Conservation (phyloP, 2,113 vertebrate genomes). For the Lamprologus speciosus region DNA sequence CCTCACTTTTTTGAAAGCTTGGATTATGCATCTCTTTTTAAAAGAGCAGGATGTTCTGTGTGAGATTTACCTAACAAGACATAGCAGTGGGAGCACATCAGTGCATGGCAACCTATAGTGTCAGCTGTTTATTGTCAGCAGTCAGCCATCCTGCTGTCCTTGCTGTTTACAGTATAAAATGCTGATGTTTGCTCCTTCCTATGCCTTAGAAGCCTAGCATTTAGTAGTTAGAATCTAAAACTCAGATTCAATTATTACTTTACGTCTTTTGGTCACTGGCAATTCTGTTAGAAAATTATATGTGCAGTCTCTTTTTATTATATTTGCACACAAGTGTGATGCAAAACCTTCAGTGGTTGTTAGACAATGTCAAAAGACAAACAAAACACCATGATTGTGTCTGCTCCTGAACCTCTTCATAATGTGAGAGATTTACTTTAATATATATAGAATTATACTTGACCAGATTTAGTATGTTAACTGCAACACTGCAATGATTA, state of each 20-base stretch:
- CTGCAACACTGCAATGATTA: slow-evolving; percentile 41
- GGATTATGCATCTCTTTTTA: slow-evolving; percentile 28
- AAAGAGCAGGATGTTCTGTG: slow-evolving; percentile 3
- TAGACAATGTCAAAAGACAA: not conserved
- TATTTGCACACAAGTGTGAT: not conserved
- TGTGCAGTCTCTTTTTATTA: slow-evolving; percentile 27
- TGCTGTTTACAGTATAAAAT: slow-evolving; percentile 56
- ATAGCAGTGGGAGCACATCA: slow-evolving; percentile 38
- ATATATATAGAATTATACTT: not conserved
- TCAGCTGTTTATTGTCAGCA: slow-evolving; percentile 65
- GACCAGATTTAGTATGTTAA: not conserved
- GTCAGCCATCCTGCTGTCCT: slow-evolving; percentile 65
- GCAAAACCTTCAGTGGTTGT: not conserved
- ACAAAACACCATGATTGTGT: not conserved
- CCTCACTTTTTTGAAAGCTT: not conserved
- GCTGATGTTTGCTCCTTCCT: slow-evolving; percentile 61
- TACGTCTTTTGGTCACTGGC: slow-evolving; percentile 4
- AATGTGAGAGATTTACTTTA: not conserved
- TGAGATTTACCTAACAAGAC: slow-evolving; percentile 32
- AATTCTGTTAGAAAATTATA: slow-evolving; percentile 41
- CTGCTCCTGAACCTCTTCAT: not conserved
- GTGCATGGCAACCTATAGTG: slow-evolving; percentile 41
- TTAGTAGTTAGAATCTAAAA: slow-evolving; percentile 46
- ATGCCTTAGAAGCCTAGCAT: slow-evolving; percentile 31
- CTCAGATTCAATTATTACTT: slow-evolving; percentile 57